Base-by-base conservation (phyloP, 2,113 vertebrate species). In the Oriolus oriolus region DNA sequence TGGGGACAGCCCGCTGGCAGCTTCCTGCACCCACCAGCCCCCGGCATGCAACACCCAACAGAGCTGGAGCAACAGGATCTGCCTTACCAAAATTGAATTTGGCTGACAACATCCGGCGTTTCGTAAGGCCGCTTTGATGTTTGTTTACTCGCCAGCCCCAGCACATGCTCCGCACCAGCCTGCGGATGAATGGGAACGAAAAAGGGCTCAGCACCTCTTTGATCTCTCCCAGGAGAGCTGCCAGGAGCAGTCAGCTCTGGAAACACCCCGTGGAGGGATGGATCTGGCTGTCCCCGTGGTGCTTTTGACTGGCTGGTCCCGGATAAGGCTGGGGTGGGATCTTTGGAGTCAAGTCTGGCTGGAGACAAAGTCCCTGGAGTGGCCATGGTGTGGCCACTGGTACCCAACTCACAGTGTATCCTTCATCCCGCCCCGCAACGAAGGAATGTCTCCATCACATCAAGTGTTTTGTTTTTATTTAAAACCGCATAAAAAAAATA, bases 401-500 rank as follows among this genome's bases (percentile, higher is more conserved):
- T 6, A 31, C 10, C 80, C 10, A 8, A 1, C 37, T 89, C 49
- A 5, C 45, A 33, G 56, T 60, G 70, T 3, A 77, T 18, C 53
- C 70, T 57, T 65, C 87, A 16, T 64, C 88, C 92, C 5, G 0
- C 52, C 80, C 64, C 14, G 0, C 26, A 59, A 84, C 7, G 45
- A 93, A 88, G 27, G 49, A 76, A 86, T n/a, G 26, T 44, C 79
- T 49, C 69, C 71, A 57, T 74, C 96, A 95, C 95, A 69, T 97
- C 90, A 96, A 97, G 97, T 97, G 61, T 57, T 97, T 98, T 85
- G 75, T 97, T 98, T 98, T 98, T 98, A 98, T 98, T 98, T 98
- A 98, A 98, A 98, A 98, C 86, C 54, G 96, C 97, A 98, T 98
- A 97, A 98, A 98, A 98, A 98, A 98, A 98, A 98, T 98, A 98